phyloP scores from a whole-genome alignment of 2,113 vertebrate genomes.

The Sceloporus tristichus region DNA sequence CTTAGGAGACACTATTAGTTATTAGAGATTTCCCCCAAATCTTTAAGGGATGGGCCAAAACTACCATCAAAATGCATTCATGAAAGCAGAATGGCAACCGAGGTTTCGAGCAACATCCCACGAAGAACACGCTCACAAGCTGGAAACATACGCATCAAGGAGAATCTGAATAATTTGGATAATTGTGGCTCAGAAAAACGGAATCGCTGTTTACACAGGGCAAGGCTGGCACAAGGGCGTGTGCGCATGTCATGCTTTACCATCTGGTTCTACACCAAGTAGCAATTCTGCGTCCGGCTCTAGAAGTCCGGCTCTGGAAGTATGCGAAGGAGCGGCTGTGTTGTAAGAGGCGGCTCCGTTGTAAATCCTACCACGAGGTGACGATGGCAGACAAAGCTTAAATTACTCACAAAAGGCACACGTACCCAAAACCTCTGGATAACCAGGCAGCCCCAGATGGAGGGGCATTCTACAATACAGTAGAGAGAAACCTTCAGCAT shows the following conservation, averaged over 20 bases:
- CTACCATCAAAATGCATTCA: conserved; percentile 58
- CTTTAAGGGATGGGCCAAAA: conserved; percentile 53
- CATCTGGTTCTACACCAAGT: neutral
- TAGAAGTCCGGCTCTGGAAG: neutral
- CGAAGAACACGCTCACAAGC: neutral
- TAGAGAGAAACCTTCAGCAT: neutral
- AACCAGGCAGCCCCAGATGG: neutral
- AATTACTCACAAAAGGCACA: neutral
- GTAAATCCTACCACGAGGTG: neutral
- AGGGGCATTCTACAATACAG: neutral
- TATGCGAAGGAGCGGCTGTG: neutral
- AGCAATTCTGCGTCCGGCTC: neutral
- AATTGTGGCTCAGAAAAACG: conserved; percentile 32
- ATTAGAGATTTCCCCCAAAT: too few species aligned
- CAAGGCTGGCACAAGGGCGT: neutral
- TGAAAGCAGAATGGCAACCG: conserved; percentile 16
- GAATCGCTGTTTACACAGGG: neutral
- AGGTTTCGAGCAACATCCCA: too few species aligned
- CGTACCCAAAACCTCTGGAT: neutral
- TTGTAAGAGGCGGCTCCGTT: too few species aligned
- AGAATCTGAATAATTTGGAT: neutral
- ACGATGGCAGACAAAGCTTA: neutral
- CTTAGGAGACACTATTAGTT: neutral
- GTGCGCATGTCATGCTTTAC: neutral
- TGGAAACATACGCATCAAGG: neutral